These are phyloP conservation scores for Noctua janthina DNA, from an alignment of 2,888 invertebrate genomes.

Conservation along the genomic window DNA sequence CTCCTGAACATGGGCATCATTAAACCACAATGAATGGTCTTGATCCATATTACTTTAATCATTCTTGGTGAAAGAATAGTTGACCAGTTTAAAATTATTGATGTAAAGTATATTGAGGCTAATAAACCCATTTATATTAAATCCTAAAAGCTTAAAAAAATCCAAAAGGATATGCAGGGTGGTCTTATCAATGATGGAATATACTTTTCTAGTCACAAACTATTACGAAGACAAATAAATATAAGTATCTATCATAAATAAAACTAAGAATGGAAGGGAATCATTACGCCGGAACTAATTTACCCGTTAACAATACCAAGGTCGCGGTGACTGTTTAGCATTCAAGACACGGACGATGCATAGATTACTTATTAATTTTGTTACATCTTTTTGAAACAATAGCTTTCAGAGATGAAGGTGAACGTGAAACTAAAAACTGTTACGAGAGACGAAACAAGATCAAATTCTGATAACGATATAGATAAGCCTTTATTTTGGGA, in stretches of 20 bases:
- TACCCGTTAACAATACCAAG: slow-evolving; percentile 68
- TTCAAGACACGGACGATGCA: slow-evolving; percentile 64
- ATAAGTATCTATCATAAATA: slow-evolving; percentile 46
- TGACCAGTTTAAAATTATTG: background rate
- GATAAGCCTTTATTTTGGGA: background rate
- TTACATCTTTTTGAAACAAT: slow-evolving; percentile 52
- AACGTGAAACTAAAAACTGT: slow-evolving; percentile 17
- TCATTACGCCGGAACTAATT: slow-evolving; percentile 68
- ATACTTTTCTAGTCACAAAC: slow-evolving; percentile 17
- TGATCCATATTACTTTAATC: slow-evolving; percentile 24
- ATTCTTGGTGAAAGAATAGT: background rate
- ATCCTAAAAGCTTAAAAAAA: background rate
- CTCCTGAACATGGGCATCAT: slow-evolving; percentile 44
- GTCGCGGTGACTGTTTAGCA: slow-evolving; percentile 57
- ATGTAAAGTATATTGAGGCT: background rate
- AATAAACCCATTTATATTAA: background rate
- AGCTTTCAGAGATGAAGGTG: slow-evolving; percentile 42
- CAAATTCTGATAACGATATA: background rate
- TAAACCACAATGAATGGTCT: slow-evolving; percentile 34
- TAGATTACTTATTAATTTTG: slow-evolving; percentile 62
- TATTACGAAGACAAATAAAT: slow-evolving; percentile 32
- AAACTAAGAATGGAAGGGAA: slow-evolving; percentile 62
- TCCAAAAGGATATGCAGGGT: background rate
- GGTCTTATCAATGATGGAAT: background rate
- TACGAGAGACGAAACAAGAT: background rate